These are phyloP conservation scores for Aspiorhynchus laticeps DNA, from an alignment of 2,113 vertebrate genomes.

Conservation along the genomic window DNA sequence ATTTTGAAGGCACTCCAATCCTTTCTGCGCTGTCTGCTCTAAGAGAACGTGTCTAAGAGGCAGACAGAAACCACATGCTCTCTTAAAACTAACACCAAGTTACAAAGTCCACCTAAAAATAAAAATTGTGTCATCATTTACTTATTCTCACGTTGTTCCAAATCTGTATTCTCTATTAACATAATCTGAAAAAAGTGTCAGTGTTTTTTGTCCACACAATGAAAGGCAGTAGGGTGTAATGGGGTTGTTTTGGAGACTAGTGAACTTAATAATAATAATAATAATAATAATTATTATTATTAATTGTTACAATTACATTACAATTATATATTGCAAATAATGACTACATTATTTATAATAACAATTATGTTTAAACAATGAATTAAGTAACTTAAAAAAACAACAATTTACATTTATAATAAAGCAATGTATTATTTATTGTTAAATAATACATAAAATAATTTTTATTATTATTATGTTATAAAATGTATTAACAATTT, in stretches of 20 bases:
- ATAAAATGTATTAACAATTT: no score
- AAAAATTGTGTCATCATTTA: neutral
- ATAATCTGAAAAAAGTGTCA: neutral
- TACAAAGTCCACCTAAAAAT: neutral
- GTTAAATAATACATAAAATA: no score
- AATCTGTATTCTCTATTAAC: neutral
- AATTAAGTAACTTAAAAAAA: no score
- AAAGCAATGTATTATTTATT: no score
- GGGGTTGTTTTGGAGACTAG: neutral
- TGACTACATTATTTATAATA: neutral
- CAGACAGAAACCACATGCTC: constrained; percentile 5
- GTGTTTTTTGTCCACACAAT: neutral
- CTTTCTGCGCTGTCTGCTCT: neutral
- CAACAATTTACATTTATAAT: no score
- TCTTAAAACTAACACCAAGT: neutral
- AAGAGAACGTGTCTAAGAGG: neutral
- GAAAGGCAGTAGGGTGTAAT: neutral
- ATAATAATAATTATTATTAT: no score
- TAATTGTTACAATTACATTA: no score
- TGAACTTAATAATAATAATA: neutral
- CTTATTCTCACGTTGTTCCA: neutral
- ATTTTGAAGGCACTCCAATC: constrained; percentile 32
- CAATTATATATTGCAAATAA: no score
- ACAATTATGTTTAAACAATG: neutral
- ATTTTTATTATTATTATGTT: no score